These are phyloP conservation scores for Ecliptopera silaceata DNA, from an alignment of 2,888 invertebrate genomes.

Conservation along the genomic window DNA sequence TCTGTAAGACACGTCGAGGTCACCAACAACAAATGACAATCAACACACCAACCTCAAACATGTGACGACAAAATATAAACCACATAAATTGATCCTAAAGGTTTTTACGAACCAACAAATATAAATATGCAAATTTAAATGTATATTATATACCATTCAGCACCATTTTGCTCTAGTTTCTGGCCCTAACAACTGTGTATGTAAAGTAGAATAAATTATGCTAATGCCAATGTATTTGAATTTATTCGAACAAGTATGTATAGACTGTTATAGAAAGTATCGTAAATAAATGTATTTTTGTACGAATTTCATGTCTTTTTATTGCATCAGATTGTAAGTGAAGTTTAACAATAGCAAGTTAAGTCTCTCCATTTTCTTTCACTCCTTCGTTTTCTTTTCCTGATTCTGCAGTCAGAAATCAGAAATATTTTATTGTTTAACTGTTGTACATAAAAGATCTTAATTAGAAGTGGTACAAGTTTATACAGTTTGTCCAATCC, in stretches of 20 bases:
- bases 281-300: conserved; percentile 27
- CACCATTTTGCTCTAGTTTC: background rate
- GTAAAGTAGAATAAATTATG: conserved; percentile 11
- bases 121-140: background rate
- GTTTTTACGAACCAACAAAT: too few relatives aligned
- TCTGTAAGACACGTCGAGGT: conserved; percentile 45
- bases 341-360: too few relatives aligned
- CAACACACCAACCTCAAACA: background rate
- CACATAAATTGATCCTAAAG: too few relatives aligned
- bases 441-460: too few relatives aligned
- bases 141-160: background rate
- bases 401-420: too few relatives aligned
- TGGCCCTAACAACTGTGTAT: background rate
- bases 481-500: too few relatives aligned
- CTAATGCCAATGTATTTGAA: conserved; percentile 12
- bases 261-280: conserved; percentile 21
- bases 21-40: background rate
- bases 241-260: conserved; percentile 7
- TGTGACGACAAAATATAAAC: background rate
- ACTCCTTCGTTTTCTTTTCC: too few relatives aligned
- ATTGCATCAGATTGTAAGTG: too few relatives aligned
- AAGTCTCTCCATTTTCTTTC: too few relatives aligned
- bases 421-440: too few relatives aligned
- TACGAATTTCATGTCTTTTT: background rate
- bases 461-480: too few relatives aligned